Evolutionary conservation across 1,140 invertebrate species (phyloP).

Genomic region (Eulimnadia texana): DNA sequence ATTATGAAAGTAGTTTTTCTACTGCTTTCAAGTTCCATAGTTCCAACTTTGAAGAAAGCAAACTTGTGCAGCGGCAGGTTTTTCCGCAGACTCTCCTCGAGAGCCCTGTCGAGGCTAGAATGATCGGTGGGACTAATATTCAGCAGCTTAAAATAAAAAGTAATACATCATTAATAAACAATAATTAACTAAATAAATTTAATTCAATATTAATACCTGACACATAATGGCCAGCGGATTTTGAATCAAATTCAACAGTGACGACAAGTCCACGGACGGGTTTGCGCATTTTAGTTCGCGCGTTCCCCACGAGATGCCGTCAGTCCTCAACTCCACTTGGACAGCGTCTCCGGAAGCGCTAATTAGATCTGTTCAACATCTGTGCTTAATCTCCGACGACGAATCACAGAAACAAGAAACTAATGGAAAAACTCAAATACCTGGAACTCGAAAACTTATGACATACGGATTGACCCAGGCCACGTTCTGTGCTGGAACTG

Average conservation of each 20-base stretch:
- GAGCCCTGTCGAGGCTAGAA: not conserved
- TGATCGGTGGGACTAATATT: not conserved
- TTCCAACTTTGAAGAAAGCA: not conserved
- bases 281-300: conserved; percentile 73
- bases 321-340: not conserved
- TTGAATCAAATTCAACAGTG: not conserved
- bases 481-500: not conserved
- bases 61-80: not conserved
- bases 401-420: too few species aligned
- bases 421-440: too few species aligned
- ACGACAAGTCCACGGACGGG: conserved; percentile 31
- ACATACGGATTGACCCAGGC: conserved; percentile 13
- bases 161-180: too few species aligned
- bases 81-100: not conserved
- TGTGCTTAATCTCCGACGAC: too few species aligned
- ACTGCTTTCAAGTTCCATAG: too few species aligned
- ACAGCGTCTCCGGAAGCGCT: not conserved
- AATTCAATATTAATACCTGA: too few species aligned
- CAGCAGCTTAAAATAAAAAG: not conserved
- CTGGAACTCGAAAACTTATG: conserved; percentile 10
- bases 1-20: too few species aligned
- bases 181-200: too few species aligned
- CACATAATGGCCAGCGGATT: not conserved
- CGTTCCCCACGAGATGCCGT: conserved; percentile 55
- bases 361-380: too few species aligned